Evolutionary conservation across 2,888 invertebrate species (phyloP), one percentile per base, ranked within the genome.

Genomic region (Calameuta filiformis): DNA sequence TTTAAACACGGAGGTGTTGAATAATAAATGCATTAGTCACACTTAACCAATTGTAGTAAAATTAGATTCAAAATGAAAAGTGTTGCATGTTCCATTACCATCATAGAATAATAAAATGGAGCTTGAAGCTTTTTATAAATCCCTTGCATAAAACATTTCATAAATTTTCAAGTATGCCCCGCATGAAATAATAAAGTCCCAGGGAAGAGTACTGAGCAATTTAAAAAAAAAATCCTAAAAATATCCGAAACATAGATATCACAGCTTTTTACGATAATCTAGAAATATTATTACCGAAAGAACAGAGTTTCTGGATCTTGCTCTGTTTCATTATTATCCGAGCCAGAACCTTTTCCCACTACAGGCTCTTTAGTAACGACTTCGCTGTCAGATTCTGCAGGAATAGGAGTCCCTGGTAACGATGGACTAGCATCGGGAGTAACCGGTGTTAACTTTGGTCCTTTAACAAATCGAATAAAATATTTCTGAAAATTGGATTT

Each of bases 221-320:
- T 56, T 11, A 12, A 35, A 35, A 23, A 15, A 23, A 56, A 56
- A 0, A 23, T 56, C 9, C 56, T 56, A 23, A 23, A 56, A 56
- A 56, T 56, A 56, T 23, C 9, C 56, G 31, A 31, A 9, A 56
- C 9, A 23, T 56, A 23, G 9, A 23, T 56, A 56, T 56, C 56
- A 56, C 23, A 56, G 23, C 9, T 23, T 56, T 56, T 56, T 56
- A 56, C 56, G 23, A 56, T 23, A 56, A 56, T 56, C 23, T 56
- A 23, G 9, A 56, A 35, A 76, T 56, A 68, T 40, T 79, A 81
- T 82, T 80, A 91, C 91, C 91, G 88, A 80, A 91, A 91, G 78
- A 88, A 91, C 30, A 91, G 85, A 4, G 90, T 88, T 75, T 91
- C 91, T 12, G 86, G 86, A 83, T 90, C 90, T 75, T 84, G 79